Base-by-base conservation (phyloP, 2,888 invertebrate species). In the Chaetogeoica ovagalla region DNA sequence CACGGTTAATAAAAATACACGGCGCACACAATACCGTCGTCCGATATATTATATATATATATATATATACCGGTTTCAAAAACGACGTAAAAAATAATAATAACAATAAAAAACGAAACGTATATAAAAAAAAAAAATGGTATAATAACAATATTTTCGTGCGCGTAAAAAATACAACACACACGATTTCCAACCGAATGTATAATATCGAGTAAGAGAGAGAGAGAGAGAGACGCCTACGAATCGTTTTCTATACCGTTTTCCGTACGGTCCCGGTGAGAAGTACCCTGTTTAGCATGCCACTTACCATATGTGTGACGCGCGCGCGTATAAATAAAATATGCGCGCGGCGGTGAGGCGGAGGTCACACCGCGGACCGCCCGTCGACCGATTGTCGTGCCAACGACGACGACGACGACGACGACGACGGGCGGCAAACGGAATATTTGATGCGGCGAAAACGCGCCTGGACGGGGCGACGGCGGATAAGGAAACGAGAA, bases 221-320 rank as follows among this genome's bases (percentile, higher is more conserved):
- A 48, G 8, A 48, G 8, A 48, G 8, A 3, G 48, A 48, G 48
- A 63, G 37, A 79, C 77, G 77, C 68, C 62, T 70, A 70, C 77
- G 69, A 30, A 4, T 30, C 30, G 77, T 77, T 30, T 30, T 30
- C 30, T 30, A 30, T 30, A 30, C 59, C 69, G 60, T 77, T 69
- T 74, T 74, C 62, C 63, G 63, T 63, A 52, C 63, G 63, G n/a
- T 11, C 48, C 48, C 48, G 48, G 43, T 57, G 66, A 66, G 77
- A 79, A 79, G 77, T 79, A 77, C 77, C 77, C 77, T 79, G 77
- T 79, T 79, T 79, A 79, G 77, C 70, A 79, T 79, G 77, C 70
- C 70, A 79, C 77, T 79, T 79, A 62, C 70, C 70, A 63, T 70
- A 66, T 75, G 75, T 75, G 70, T 70, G 70, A 70, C 77, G 77